Base-by-base conservation (phyloP, 1,140 invertebrate species). In the Bombus cullumanus region DNA sequence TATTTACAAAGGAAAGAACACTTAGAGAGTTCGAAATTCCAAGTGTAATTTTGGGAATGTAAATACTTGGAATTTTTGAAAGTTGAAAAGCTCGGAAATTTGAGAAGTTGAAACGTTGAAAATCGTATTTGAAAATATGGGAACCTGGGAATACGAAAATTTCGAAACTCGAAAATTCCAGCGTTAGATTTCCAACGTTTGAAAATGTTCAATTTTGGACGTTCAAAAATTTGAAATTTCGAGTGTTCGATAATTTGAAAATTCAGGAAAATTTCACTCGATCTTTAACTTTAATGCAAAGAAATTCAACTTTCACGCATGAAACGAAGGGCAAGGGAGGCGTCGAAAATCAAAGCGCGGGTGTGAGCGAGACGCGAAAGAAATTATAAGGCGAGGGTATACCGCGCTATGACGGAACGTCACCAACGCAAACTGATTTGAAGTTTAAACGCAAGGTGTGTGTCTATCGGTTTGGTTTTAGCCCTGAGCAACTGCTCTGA, bases 391-490 rank as follows among this genome's bases (percentile, higher is more conserved):
- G 74, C 68, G 80, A 78, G 78, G 87, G 85, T 81, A 77, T 86
- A 47, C 72, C 87, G 86, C 88, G 89, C 81, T 18, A 80, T 77
- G 25, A 64, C 88, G 89, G 90, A 90, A 79, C 88, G 91, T 87
- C 91, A 88, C 90, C 83, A 62, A 90, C 87, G 92, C 84, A 90
- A 91, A 94, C 86, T 93, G 92, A 91, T 92, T 71, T 92, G 90
- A 92, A 95, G 93, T 93, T 90, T 94, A 95, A 94, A 94, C 93
- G 94, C 93, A 95, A 95, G 94, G 94, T 95, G 94, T 95, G 93
- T 95, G 95, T 95, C 95, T 95, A 95, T 95, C 95, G 94, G 95
- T 95, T 95, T 95, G 95, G 95, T 95, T 95, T 95, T 95, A 95
- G 95, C 94, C 86, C 94, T 95, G 94, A 95, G 94, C 92, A 95